These are phyloP conservation scores for Geotrupes spiniger DNA, from an alignment of 2,888 invertebrate genomes.

Conservation along the genomic window DNA sequence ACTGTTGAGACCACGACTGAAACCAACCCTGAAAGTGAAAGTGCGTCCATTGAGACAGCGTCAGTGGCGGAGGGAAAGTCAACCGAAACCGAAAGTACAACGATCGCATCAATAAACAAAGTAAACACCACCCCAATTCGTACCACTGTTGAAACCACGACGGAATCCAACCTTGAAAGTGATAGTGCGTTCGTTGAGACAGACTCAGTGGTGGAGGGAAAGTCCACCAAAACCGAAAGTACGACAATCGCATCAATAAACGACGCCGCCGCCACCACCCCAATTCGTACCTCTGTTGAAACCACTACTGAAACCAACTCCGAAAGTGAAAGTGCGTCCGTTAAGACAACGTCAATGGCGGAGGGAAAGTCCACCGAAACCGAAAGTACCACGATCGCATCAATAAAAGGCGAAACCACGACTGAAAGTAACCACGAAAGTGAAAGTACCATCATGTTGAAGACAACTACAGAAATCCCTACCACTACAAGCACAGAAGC, in stretches of 20 bases:
- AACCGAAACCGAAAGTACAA: constrained; percentile 8
- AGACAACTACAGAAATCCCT: too few relatives aligned
- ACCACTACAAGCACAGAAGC: background rate
- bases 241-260: constrained; percentile 12
- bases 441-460: too few relatives aligned
- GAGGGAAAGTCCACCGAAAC: constrained; percentile 1
- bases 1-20: constrained; percentile 13
- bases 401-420: constrained; percentile 11
- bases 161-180: background rate
- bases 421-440: background rate
- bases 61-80: too few relatives aligned
- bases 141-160: constrained; percentile 23
- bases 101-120: constrained; percentile 12
- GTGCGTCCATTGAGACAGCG: too few relatives aligned
- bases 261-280: background rate
- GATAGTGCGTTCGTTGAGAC: too few relatives aligned
- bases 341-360: too few relatives aligned
- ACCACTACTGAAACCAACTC: background rate
- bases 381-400: constrained; percentile 12
- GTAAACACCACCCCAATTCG: constrained; percentile 27
- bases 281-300: constrained; percentile 30
- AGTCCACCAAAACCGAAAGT: constrained; percentile 8
- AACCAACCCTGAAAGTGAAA: background rate
- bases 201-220: too few relatives aligned
- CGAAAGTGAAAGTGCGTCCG: too few relatives aligned